phyloP scores from a whole-genome alignment of 2,888 invertebrate genomes.

The Volucella inflata region DNA sequence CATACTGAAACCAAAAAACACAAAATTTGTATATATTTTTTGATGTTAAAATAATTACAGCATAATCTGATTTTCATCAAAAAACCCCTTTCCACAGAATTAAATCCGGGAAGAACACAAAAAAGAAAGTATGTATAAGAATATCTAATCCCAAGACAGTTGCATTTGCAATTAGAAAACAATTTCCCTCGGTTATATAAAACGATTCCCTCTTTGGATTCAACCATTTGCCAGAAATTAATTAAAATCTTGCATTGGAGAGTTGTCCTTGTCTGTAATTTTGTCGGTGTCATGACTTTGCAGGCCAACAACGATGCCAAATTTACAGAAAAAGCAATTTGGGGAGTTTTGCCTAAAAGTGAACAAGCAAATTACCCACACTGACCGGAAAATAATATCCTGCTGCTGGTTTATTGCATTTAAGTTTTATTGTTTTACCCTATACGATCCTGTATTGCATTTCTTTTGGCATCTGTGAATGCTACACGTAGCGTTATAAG shows the following conservation, averaged over 20 bases:
- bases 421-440: constrained; percentile 45
- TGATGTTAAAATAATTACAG: too few species aligned
- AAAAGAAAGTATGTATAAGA: too few species aligned
- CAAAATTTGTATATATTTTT: too few species aligned
- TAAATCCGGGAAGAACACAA: too few species aligned
- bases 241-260: constrained; percentile 40
- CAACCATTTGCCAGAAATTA: constrained; percentile 25
- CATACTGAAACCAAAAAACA: too few species aligned
- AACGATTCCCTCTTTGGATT: constrained; percentile 22
- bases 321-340: constrained; percentile 49
- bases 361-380: constrained; percentile 54
- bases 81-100: too few species aligned
- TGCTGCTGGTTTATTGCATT: constrained; percentile 55
- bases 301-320: constrained; percentile 4
- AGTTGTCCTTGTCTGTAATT: constrained; percentile 13
- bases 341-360: constrained; percentile 39
- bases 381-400: constrained; percentile 68
- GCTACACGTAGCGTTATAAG: neutral
- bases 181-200: constrained; percentile 27
- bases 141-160: constrained; percentile 7
- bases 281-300: constrained; percentile 7
- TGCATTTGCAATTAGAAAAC: constrained; percentile 20
- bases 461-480: constrained; percentile 1
- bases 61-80: too few species aligned
- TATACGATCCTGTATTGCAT: constrained; percentile 33